phyloP scores from a whole-genome alignment of 2,113 vertebrate genomes.

The Loxodonta africana region DNA sequence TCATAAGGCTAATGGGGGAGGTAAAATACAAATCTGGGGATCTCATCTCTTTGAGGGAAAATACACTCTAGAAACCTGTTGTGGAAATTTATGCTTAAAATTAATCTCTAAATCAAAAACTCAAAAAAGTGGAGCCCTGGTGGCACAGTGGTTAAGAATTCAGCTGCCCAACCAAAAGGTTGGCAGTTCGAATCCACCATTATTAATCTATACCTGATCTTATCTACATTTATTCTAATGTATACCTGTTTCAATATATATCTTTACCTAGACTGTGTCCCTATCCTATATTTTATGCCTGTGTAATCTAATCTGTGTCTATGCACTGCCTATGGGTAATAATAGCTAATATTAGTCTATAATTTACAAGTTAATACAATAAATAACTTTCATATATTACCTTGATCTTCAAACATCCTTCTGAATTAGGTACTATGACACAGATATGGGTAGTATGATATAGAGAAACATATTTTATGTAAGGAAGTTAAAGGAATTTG shows the following conservation, averaged over 20 bases:
- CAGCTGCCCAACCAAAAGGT: no score
- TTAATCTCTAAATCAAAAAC: neutral
- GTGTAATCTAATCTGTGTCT: neutral
- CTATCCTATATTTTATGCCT: neutral
- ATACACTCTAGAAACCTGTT: neutral
- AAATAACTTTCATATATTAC: neutral
- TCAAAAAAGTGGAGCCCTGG: no score
- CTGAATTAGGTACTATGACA: neutral
- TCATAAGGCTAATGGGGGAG: neutral
- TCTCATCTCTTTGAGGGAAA: neutral
- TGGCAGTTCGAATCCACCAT: no score
- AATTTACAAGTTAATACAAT: neutral
- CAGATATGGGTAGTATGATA: neutral
- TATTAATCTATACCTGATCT: neutral
- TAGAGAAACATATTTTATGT: neutral
- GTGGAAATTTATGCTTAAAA: neutral
- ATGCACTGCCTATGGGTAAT: neutral
- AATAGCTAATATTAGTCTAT: constrained; percentile 1
- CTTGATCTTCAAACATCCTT: neutral
- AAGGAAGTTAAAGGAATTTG: neutral
- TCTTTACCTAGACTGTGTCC: neutral
- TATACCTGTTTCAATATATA: neutral
- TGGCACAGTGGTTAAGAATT: no score
- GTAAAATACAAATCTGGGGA: neutral
- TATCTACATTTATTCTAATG: neutral